Evolutionary conservation across 2,888 invertebrate species (phyloP).

Genomic region (Clusia tigrina): DNA sequence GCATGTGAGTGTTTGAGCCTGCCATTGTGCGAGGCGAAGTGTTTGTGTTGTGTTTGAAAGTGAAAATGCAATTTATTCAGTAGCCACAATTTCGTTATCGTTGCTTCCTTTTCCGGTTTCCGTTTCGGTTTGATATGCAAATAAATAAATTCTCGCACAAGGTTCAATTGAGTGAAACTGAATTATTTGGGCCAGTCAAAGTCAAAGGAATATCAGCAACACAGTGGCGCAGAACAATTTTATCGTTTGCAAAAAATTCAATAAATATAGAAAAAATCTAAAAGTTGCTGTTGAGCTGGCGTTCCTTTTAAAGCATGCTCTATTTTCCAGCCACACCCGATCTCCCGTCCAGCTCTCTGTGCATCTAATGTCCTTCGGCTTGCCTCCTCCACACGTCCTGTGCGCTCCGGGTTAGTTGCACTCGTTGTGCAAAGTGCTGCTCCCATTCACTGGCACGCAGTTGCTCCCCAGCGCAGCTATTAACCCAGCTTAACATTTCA

Average conservation of each 20-base stretch:
- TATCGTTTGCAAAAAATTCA: background rate
- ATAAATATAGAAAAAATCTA: too few relatives aligned
- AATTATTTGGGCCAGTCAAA: slow-evolving; percentile 1
- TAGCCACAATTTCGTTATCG: slow-evolving; percentile 9
- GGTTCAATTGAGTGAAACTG: slow-evolving; percentile 1
- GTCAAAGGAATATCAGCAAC: background rate
- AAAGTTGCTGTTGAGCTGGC: too few relatives aligned
- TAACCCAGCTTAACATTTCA: slow-evolving; percentile 1
- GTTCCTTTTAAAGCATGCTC: background rate
- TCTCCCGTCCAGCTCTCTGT: too few relatives aligned
- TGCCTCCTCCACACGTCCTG: too few relatives aligned
- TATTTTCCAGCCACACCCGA: too few relatives aligned
- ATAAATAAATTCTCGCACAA: background rate
- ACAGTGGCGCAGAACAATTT: too few relatives aligned
- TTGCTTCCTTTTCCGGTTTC: slow-evolving; percentile 6
- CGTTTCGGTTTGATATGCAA: slow-evolving; percentile 6
- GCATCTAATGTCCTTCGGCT: too few relatives aligned
- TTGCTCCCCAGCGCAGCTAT: too few relatives aligned
- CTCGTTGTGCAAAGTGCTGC: too few relatives aligned
- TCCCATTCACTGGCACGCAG: too few relatives aligned
- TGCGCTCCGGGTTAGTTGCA: too few relatives aligned
- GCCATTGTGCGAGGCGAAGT: too few relatives aligned
- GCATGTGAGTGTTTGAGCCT: background rate
- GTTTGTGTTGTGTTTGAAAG: background rate
- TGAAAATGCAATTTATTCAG: slow-evolving; percentile 11